These are phyloP conservation scores for Cerceris rybyensis DNA, from an alignment of 2,888 invertebrate species.

Conservation along the genomic window DNA sequence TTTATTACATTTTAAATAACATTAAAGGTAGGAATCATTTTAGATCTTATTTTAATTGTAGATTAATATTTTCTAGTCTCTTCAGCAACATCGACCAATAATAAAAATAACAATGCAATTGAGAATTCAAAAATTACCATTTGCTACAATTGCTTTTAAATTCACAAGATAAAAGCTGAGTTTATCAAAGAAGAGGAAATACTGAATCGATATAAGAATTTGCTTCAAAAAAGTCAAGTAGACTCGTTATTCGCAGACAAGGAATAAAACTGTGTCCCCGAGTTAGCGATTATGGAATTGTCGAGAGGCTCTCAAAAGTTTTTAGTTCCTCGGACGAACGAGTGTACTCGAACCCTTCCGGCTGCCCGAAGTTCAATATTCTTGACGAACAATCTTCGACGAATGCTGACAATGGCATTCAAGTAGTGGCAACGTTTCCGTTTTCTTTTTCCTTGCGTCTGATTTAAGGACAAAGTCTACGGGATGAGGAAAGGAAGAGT, in stretches of 20 bases:
- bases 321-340: constrained; percentile 17
- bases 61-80: too few relatives aligned
- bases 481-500: not conserved
- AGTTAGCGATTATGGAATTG: constrained; percentile 26
- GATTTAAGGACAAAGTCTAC: constrained; percentile 12
- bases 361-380: constrained; percentile 47
- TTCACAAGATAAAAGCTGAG: constrained; percentile 10
- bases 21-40: too few relatives aligned
- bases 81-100: too few relatives aligned
- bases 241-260: constrained; percentile 11
- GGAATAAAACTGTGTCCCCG: constrained; percentile 22
- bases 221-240: constrained; percentile 20
- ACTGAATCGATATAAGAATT: constrained; percentile 25
- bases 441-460: constrained; percentile 24
- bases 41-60: too few relatives aligned
- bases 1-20: too few relatives aligned
- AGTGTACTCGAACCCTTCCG: constrained; percentile 28
- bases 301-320: constrained; percentile 33
- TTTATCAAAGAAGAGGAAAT: constrained; percentile 1
- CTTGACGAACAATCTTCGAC: constrained; percentile 32
- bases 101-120: too few relatives aligned
- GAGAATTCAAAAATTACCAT: not conserved
- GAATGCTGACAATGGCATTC: constrained; percentile 48
- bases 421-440: constrained; percentile 29
- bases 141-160: not conserved